phyloP scores from a whole-genome alignment of 2,113 vertebrate genomes.

The Paramisgurnus dabryanus region DNA sequence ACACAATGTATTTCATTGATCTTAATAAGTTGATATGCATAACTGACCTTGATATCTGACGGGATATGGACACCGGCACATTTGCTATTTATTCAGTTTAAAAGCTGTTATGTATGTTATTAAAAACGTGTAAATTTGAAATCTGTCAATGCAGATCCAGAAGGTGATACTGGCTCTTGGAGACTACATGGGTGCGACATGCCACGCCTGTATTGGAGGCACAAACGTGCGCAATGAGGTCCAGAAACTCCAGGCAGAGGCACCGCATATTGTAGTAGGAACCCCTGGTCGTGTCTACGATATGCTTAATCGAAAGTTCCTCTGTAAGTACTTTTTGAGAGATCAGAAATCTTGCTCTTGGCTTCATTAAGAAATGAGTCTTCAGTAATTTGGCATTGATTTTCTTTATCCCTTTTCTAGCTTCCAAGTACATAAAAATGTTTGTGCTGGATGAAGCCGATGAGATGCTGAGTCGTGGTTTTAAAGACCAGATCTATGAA shows the following conservation, averaged over 20 bases:
- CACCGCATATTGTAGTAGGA: constrained; percentile 86
- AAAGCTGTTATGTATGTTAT: neutral
- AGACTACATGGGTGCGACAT: constrained; percentile 89
- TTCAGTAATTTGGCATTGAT: neutral
- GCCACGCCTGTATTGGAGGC: constrained; percentile 87
- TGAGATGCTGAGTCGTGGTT: constrained; percentile 91
- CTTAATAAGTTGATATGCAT: too few species aligned
- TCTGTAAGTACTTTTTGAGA: constrained; percentile 77
- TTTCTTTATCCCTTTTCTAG: constrained; percentile 61
- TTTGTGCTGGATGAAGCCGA: constrained; percentile 92
- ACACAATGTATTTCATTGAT: too few species aligned
- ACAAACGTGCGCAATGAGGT: constrained; percentile 89
- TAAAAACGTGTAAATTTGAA: neutral
- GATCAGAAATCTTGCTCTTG: neutral
- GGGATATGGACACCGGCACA: too few species aligned
- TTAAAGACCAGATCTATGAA: constrained; percentile 93
- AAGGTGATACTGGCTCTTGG: constrained; percentile 88
- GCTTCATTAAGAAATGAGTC: neutral
- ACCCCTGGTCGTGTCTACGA: constrained; percentile 88
- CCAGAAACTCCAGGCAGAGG: constrained; percentile 87
- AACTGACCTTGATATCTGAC: too few species aligned
- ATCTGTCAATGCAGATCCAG: constrained; percentile 73
- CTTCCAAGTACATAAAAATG: constrained; percentile 92
- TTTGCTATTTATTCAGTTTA: too few species aligned
- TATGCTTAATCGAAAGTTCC: constrained; percentile 84